Conservation (phyloP, 2,113 vertebrate genomes). For the Dromas ardeola region DNA sequence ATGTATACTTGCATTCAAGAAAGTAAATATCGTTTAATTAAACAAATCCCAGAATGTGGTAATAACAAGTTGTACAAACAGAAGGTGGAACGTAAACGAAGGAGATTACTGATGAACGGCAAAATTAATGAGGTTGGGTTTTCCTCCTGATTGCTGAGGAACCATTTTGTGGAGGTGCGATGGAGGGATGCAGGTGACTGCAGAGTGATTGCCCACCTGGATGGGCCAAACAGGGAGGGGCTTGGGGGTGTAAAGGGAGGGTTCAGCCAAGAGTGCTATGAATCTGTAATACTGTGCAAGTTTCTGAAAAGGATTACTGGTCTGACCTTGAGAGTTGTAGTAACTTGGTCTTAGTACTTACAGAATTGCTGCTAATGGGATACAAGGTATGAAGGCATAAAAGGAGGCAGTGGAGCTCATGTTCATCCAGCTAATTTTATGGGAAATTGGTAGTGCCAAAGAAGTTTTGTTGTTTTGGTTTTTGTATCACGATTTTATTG, state of each 20-base stretch:
- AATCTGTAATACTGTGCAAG: neutral
- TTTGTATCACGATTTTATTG: neutral
- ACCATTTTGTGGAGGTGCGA: neutral
- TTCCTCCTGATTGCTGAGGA: neutral
- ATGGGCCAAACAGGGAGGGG: accelerated
- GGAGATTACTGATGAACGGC: neutral
- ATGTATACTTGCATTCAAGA: neutral
- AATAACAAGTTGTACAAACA: neutral
- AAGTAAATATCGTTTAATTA: neutral
- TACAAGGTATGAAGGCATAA: neutral
- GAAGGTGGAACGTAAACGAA: neutral
- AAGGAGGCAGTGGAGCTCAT: neutral
- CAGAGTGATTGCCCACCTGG: accelerated
- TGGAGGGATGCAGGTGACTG: neutral
- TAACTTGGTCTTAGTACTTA: neutral
- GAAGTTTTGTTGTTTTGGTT: neutral
- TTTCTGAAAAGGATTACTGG: neutral
- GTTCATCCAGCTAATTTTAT: neutral
- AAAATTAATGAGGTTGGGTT: neutral
- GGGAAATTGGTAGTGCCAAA: neutral
- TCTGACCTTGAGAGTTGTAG: neutral
- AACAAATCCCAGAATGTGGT: neutral
- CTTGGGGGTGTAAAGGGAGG: neutral
- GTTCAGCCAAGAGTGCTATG: neutral
- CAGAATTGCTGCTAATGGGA: neutral